Evolutionary conservation across 2,888 invertebrate species (phyloP).

Genomic region (Acanthoscelides obtectus): DNA sequence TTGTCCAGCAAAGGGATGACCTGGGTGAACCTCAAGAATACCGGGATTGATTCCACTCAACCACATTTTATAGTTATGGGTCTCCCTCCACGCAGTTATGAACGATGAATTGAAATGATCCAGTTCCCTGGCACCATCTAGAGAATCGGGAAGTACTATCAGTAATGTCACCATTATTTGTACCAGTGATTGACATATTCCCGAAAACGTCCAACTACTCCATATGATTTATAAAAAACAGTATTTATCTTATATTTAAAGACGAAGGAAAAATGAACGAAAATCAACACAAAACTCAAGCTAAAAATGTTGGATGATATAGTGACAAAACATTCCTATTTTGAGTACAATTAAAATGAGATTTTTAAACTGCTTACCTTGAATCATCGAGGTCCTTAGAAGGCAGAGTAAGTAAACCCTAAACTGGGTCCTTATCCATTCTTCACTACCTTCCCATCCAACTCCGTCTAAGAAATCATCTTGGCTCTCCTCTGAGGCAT

Average conservation of each 20-base stretch:
- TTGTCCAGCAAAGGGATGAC: constrained; percentile 94
- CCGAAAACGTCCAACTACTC: too few species aligned
- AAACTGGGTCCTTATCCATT: constrained; percentile 95
- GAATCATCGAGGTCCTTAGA: constrained; percentile 70
- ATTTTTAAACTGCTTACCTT: constrained; percentile 49
- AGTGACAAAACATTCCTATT: too few species aligned
- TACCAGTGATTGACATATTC: too few species aligned
- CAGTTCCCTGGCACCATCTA: constrained; percentile 72
- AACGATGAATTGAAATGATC: constrained; percentile 87
- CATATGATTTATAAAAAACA: too few species aligned
- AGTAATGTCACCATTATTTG: too few species aligned
- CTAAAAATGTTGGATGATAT: too few species aligned
- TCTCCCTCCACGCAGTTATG: constrained; percentile 78
- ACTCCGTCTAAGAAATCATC: constrained; percentile 70
- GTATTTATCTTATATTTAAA: too few species aligned
- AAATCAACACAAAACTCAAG: too few species aligned
- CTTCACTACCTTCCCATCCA: constrained; percentile 90
- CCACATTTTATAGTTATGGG: constrained; percentile 89
- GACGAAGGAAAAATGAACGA: too few species aligned
- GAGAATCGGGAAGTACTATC: too few species aligned
- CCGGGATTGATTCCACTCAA: constrained; percentile 60
- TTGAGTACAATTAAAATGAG: too few species aligned
- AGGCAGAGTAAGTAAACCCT: constrained; percentile 79
- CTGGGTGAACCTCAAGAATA: constrained; percentile 66
- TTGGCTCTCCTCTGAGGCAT: constrained; percentile 60